Evolutionary conservation across 1,140 invertebrate species (phyloP).

Genomic region (Drosophila pruinosa): DNA sequence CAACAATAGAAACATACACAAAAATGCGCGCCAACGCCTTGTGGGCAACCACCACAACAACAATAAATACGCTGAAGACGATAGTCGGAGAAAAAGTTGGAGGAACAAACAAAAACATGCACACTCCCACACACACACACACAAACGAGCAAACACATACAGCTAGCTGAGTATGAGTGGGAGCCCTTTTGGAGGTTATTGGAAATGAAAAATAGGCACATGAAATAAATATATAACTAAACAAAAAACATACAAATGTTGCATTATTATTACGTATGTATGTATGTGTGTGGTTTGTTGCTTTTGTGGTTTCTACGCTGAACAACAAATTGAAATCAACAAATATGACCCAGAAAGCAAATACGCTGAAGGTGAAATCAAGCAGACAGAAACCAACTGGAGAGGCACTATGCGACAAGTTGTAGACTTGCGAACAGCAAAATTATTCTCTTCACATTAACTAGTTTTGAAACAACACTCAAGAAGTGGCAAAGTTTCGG

Average conservation of each 20-base stretch:
- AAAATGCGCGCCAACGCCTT: constrained; percentile 45
- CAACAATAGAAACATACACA: constrained; percentile 26
- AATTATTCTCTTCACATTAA: background rate
- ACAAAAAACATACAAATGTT: constrained; percentile 62
- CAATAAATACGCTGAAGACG: constrained; percentile 10
- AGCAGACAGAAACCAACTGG: constrained; percentile 17
- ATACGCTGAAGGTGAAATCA: constrained; percentile 71
- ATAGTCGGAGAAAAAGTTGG: constrained; percentile 17
- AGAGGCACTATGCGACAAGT: constrained; percentile 15
- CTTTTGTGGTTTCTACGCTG: constrained; percentile 35
- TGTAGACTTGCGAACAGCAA: background rate
- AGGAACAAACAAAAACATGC: constrained; percentile 53
- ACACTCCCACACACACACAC: constrained; percentile 33
- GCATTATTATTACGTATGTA: constrained; percentile 54
- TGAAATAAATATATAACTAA: constrained; percentile 3
- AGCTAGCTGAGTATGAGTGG: constrained; percentile 10
- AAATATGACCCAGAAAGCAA: constrained; percentile 77
- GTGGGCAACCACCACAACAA: background rate
- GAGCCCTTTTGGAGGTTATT: constrained; percentile 52
- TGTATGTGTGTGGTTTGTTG: constrained; percentile 30
- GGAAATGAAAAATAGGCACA: constrained; percentile 15
- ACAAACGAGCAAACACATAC: background rate
- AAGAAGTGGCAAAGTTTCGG: constrained; percentile 16
- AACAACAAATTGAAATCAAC: constrained; percentile 76
- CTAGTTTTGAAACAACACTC: constrained; percentile 8